phyloP scores from a whole-genome alignment of 2,888 invertebrate species.

The Tinea pellionella region DNA sequence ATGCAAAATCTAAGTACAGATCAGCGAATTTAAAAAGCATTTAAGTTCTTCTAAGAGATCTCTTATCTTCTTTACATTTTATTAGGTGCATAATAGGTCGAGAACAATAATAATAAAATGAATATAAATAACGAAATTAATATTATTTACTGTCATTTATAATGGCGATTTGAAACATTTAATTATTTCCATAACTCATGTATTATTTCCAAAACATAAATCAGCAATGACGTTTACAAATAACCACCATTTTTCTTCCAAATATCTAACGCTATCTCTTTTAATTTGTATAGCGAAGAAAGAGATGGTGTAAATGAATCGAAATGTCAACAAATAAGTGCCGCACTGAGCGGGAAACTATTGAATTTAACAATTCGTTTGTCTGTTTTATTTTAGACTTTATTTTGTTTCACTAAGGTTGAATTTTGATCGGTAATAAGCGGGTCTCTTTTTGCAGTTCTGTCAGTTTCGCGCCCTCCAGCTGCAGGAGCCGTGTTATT shows the following conservation, averaged over 20 bases:
- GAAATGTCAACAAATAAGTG: constrained; percentile 5
- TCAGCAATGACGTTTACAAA: constrained; percentile 65
- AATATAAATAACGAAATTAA: not conserved
- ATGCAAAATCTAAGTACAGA: too few species aligned
- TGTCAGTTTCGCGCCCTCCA: constrained; percentile 49
- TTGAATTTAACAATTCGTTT: not conserved
- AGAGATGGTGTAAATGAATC: not conserved
- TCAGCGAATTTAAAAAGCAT: too few species aligned
- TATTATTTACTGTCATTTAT: not conserved
- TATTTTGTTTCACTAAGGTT: not conserved
- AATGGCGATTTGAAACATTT: constrained; percentile 33
- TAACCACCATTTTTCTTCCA: constrained; percentile 62
- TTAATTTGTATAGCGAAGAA: not conserved
- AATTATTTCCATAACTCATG: constrained; percentile 61
- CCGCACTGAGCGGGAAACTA: not conserved
- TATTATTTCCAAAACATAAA: constrained; percentile 67
- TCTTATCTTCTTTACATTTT: too few species aligned
- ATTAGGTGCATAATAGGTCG: too few species aligned
- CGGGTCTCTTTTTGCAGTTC: constrained; percentile 25
- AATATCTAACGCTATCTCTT: not conserved
- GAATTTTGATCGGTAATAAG: not conserved
- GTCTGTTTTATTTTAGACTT: not conserved
- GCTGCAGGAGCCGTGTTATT: constrained; percentile 30
- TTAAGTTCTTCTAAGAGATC: too few species aligned
- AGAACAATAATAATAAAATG: too few species aligned